phyloP scores from a whole-genome alignment of 2,113 vertebrate species.

The Platichthys flesus region DNA sequence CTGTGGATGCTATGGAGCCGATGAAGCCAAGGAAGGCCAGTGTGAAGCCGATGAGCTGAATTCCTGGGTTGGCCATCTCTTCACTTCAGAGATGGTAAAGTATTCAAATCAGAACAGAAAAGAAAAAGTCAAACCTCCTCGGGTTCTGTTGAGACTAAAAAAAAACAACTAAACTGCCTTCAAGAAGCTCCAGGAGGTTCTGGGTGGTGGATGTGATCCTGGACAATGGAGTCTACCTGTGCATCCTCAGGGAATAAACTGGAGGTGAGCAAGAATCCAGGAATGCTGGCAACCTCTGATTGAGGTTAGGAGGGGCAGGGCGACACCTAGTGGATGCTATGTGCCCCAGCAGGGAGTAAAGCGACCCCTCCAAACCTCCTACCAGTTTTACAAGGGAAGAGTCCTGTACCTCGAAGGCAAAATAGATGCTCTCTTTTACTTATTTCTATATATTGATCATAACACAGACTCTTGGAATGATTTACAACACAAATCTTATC shows the following conservation, averaged over 20 bases:
- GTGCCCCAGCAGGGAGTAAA: too few relatives aligned
- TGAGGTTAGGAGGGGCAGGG: constrained; percentile 7
- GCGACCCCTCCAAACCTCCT: too few relatives aligned
- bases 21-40: constrained; percentile 90
- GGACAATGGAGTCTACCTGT: constrained; percentile 27
- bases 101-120: background rate
- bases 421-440: background rate
- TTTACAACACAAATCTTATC: background rate
- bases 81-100: background rate
- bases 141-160: background rate
- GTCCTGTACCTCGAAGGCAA: background rate
- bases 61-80: constrained; percentile 88
- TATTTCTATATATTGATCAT: background rate
- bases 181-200: constrained; percentile 20
- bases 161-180: background rate
- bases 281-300: constrained; percentile 4
- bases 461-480: background rate
- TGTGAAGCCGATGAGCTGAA: constrained; percentile 90
- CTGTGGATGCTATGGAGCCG: constrained; percentile 86
- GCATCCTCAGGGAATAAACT: constrained; percentile 46
- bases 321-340: constrained; percentile 53
- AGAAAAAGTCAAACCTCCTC: background rate
- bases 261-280: constrained; percentile 55
- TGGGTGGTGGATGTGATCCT: background rate
- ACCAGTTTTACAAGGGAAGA: background rate